Evolutionary conservation across 2,888 invertebrate species (phyloP).

Genomic region (Cheilosia pagana): DNA sequence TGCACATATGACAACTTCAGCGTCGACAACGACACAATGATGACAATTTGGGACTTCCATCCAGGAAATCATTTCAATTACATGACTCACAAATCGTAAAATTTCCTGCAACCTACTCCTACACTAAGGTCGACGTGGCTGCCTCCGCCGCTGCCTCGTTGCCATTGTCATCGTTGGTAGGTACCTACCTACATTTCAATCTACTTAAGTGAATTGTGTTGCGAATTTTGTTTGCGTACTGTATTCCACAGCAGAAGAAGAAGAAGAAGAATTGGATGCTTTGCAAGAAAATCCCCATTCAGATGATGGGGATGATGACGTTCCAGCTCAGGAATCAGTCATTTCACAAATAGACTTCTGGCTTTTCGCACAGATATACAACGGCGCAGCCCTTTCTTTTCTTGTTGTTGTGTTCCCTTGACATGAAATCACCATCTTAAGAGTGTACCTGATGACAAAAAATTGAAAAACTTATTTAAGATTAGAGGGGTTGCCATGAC

Average conservation of each 20-base stretch:
- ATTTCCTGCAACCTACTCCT: constrained; percentile 40
- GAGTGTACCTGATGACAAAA: constrained; percentile 61
- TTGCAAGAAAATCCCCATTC: constrained; percentile 60
- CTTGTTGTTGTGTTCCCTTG: constrained; percentile 48
- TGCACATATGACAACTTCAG: constrained; percentile 29
- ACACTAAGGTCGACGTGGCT: constrained; percentile 60
- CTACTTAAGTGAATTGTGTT: constrained; percentile 75
- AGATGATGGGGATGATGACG: constrained; percentile 70
- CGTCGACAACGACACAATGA: constrained; percentile 39
- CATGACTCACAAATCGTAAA: constrained; percentile 70
- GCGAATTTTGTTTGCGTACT: constrained; percentile 70
- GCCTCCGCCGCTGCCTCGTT: constrained; percentile 60
- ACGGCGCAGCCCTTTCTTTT: constrained; percentile 50
- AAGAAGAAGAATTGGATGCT: constrained; percentile 58
- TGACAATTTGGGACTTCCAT: constrained; percentile 65
- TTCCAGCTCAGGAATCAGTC: constrained; percentile 73
- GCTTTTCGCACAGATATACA: constrained; percentile 61
- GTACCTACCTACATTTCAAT: constrained; percentile 71
- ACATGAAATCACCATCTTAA: constrained; percentile 59
- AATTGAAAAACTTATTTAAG: constrained; percentile 68
- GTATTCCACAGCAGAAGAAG: constrained; percentile 14
- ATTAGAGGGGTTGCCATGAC: constrained; percentile 26
- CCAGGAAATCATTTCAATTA: constrained; percentile 71
- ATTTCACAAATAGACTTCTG: constrained; percentile 73
- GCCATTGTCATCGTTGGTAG: constrained; percentile 47